phyloP scores from a whole-genome alignment of 2,888 invertebrate genomes.

The Omphaloscelis lunosa region DNA sequence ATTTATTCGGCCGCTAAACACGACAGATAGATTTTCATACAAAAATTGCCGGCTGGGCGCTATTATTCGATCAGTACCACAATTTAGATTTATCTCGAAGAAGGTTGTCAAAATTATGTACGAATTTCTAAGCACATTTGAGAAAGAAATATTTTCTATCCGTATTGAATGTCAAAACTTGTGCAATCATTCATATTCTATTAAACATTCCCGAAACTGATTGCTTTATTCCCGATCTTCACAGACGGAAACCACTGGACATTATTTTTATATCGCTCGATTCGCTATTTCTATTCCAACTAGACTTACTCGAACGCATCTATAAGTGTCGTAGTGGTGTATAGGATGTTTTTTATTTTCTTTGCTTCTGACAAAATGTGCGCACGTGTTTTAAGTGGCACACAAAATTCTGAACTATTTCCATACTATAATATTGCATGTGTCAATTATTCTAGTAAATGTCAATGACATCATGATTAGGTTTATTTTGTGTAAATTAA shows the following conservation, averaged over 20 bases:
- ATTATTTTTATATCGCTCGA: slow-evolving; percentile 26
- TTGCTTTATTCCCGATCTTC: not conserved
- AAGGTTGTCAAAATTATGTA: too few relatives aligned
- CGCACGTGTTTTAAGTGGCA: slow-evolving; percentile 58
- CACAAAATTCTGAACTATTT: slow-evolving; percentile 53
- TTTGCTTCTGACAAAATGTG: slow-evolving; percentile 47
- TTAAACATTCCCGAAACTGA: slow-evolving; percentile 13
- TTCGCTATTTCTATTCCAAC: slow-evolving; percentile 44
- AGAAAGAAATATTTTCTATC: too few relatives aligned
- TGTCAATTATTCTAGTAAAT: slow-evolving; percentile 20
- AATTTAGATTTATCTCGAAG: too few relatives aligned
- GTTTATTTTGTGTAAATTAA: not conserved
- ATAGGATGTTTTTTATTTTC: slow-evolving; percentile 53
- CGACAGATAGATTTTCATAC: too few relatives aligned
- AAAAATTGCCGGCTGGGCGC: too few relatives aligned
- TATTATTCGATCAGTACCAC: too few relatives aligned
- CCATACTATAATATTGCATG: slow-evolving; percentile 24
- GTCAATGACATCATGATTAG: slow-evolving; percentile 25
- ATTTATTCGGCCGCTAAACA: too few relatives aligned
- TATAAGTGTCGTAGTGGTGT: slow-evolving; percentile 34
- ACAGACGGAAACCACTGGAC: slow-evolving; percentile 13
- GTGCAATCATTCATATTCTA: not conserved
- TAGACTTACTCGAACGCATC: slow-evolving; percentile 40
- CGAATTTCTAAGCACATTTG: too few relatives aligned
- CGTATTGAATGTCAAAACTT: not conserved